Conservation (phyloP, 2,888 invertebrate species). For the Sesia bembeciformis region DNA sequence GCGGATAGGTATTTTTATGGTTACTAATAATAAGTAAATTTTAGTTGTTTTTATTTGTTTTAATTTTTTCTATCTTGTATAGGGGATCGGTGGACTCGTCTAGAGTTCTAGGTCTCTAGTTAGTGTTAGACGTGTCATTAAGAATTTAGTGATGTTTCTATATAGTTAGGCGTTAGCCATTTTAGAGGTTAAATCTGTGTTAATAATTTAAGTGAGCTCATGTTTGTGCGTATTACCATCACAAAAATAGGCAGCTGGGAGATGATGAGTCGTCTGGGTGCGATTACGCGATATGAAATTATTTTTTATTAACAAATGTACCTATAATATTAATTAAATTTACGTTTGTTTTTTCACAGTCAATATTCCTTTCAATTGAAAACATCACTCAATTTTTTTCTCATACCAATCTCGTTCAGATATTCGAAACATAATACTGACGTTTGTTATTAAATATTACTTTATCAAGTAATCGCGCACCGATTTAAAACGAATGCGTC, state of each 20-base stretch:
- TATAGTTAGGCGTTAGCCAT: slow-evolving; percentile 42
- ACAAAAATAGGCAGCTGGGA: neutral
- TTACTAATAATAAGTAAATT: slow-evolving; percentile 72
- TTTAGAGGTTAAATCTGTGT: slow-evolving; percentile 48
- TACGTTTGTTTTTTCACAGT: no score
- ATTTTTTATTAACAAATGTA: no score
- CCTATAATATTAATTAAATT: no score
- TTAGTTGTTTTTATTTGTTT: slow-evolving; percentile 68
- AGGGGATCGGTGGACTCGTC: slow-evolving; percentile 31
- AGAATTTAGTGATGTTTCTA: slow-evolving; percentile 33
- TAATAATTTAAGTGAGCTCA: slow-evolving; percentile 35
- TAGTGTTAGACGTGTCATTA: slow-evolving; percentile 47
- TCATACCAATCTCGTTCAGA: no score
- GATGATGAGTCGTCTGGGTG: no score
- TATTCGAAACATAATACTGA: no score
- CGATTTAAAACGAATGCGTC: no score
- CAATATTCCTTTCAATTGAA: no score
- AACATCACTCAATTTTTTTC: no score
- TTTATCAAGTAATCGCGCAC: no score
- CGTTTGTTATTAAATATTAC: no score
- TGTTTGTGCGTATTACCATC: slow-evolving; percentile 4
- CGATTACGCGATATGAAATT: no score
- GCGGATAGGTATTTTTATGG: slow-evolving; percentile 46
- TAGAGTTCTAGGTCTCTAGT: slow-evolving; percentile 35
- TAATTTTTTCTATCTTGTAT: slow-evolving; percentile 45